phyloP scores from a whole-genome alignment of 2,113 vertebrate genomes.

The Solea solea region DNA sequence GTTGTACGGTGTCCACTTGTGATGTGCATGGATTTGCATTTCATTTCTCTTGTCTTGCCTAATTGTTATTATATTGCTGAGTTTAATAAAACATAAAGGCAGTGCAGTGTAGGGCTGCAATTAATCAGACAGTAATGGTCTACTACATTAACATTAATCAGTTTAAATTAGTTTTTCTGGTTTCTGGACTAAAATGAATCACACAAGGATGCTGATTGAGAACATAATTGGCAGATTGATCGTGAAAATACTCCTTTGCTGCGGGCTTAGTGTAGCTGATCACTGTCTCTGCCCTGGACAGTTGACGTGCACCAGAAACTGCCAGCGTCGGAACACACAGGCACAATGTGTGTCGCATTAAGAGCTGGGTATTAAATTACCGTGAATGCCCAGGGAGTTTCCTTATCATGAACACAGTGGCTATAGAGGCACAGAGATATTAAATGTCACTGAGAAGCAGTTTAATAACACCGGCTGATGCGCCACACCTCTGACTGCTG shows the following conservation, averaged over 20 bases:
- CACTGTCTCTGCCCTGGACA: background rate
- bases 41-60: background rate
- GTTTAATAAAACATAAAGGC: background rate
- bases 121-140: no score
- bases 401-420: background rate
- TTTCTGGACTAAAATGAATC: no score
- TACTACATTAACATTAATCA: no score
- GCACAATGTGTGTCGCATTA: no score
- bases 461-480: slow-evolving; percentile 2
- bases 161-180: no score
- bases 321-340: background rate
- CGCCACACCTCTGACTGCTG: background rate
- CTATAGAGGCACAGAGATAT: background rate
- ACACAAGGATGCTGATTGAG: no score
- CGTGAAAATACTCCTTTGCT: no score
- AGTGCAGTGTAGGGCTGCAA: background rate
- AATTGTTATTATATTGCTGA: background rate
- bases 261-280: background rate
- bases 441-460: slow-evolving; percentile 13
- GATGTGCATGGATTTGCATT: background rate
- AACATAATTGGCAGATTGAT: no score
- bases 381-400: background rate
- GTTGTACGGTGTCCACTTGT: no score
- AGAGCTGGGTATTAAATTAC: slow-evolving; percentile 20
- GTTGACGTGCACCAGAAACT: background rate